These are phyloP conservation scores for Phocides pigmalion DNA, from an alignment of 1,140 invertebrate genomes.

Conservation along the genomic window DNA sequence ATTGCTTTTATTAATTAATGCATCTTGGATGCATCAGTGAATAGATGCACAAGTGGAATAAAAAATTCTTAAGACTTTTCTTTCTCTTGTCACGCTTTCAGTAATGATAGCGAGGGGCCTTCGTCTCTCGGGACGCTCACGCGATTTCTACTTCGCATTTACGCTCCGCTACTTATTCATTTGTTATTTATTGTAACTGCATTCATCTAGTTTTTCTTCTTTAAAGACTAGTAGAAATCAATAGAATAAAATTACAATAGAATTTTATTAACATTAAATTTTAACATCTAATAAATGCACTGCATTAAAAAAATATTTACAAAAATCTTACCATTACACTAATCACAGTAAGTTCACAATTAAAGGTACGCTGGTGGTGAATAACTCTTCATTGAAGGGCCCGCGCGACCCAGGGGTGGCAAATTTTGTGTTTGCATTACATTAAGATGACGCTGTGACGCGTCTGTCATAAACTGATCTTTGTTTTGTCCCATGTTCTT, in stretches of 20 bases:
- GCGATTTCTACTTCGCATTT: constrained; percentile 33
- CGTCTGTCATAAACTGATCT: constrained; percentile 43
- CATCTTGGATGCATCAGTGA: constrained; percentile 1
- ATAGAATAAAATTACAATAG: neutral
- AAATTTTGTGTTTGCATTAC: constrained; percentile 51
- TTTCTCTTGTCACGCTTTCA: constrained; percentile 73
- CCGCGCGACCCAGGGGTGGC: constrained; percentile 71
- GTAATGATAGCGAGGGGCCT: constrained; percentile 53
- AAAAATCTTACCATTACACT: constrained; percentile 43
- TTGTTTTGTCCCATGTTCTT: constrained; percentile 46
- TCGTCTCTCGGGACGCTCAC: constrained; percentile 33
- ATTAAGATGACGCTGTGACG: constrained; percentile 53
- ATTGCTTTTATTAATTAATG: neutral
- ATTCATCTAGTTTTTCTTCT: constrained; percentile 5
- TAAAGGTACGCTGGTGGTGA: constrained; percentile 70
- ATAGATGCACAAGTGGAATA: neutral
- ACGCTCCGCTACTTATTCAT: constrained; percentile 12
- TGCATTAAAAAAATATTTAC: constrained; percentile 53
- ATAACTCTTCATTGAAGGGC: constrained; percentile 73
- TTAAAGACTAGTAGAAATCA: constrained; percentile 10
- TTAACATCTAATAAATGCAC: constrained; percentile 70
- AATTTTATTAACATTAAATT: constrained; percentile 17
- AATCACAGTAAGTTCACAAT: constrained; percentile 62
- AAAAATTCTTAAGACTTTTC: constrained; percentile 43
- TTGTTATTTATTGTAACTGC: constrained; percentile 24